A percentile compares a stretch with the other conserved stretches of the same genome.
phyloP scores from a whole-genome alignment of 2,113 vertebrate genomes.

The Charina bottae region DNA sequence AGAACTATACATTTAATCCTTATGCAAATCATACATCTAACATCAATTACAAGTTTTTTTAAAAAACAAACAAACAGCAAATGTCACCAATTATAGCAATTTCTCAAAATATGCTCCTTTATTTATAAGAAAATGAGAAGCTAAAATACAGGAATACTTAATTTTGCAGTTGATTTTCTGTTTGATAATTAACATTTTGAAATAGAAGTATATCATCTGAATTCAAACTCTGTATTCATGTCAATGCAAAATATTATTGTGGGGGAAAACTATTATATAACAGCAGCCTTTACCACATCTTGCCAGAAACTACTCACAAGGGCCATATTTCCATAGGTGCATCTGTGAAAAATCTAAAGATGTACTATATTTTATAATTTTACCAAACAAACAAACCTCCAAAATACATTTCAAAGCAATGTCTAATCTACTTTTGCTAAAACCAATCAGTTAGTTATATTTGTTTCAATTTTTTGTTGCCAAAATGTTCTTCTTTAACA shows the following conservation, averaged over 20 bases:
- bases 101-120: not conserved
- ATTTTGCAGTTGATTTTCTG: conserved; percentile 22
- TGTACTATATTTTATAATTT: not conserved
- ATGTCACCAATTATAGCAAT: conserved; percentile 4
- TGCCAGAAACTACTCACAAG: not conserved
- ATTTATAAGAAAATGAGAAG: not conserved
- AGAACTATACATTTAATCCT: not conserved
- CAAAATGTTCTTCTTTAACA: not conserved
- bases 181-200: not conserved
- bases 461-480: accelerated
- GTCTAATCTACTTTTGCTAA: not conserved
- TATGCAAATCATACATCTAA: not conserved
- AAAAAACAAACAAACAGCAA: not conserved
- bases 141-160: conserved; percentile 3
- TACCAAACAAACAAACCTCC: not conserved
- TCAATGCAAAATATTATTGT: conserved; percentile 18
- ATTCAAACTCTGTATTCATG: not conserved
- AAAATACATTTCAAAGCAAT: not conserved
- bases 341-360: not conserved
- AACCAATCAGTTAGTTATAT: accelerated
- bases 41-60: not conserved
- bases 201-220: not conserved
- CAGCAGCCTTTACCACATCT: conserved; percentile 26
- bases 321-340: not conserved
- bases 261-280: conserved; percentile 27